Evolutionary conservation across 1,140 invertebrate genomes (phyloP).

Genomic region (Listronotus oregonensis): DNA sequence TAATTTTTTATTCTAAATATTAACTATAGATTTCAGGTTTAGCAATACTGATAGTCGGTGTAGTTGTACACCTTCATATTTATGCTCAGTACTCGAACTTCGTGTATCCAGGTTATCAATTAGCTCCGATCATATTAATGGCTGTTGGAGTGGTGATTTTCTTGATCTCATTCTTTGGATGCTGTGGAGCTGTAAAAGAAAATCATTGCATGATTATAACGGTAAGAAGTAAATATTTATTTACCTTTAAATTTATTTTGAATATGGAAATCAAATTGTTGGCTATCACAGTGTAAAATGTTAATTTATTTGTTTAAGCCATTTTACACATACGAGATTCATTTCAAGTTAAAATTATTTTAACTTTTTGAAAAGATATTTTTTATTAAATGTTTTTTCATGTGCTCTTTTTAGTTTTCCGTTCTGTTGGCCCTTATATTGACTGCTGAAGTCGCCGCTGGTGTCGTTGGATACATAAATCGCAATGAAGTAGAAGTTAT

Average conservation of each 20-base stretch:
- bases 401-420: conserved; percentile 73
- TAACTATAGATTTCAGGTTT: conserved; percentile 73
- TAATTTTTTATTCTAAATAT: too few relatives aligned
- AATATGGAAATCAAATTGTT: too few relatives aligned
- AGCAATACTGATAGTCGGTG: conserved; percentile 74
- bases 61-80: conserved; percentile 65
- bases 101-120: conserved; percentile 70
- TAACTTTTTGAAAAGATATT: too few relatives aligned
- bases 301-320: too few relatives aligned
- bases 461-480: conserved; percentile 83
- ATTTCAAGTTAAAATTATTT: too few relatives aligned
- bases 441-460: conserved; percentile 80
- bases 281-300: too few relatives aligned
- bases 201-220: conserved; percentile 87
- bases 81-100: conserved; percentile 73
- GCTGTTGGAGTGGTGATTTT: conserved; percentile 84
- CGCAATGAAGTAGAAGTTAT: conserved; percentile 70
- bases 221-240: conserved; percentile 57
- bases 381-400: too few relatives aligned
- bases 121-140: conserved; percentile 78
- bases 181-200: conserved; percentile 85
- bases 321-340: too few relatives aligned
- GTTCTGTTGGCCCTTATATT: conserved; percentile 82
- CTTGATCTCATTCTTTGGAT: conserved; percentile 85
- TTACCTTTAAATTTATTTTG: too few relatives aligned